Evolutionary conservation across 2,888 invertebrate genomes (phyloP).

Genomic region (Bugulina stolonifera): DNA sequence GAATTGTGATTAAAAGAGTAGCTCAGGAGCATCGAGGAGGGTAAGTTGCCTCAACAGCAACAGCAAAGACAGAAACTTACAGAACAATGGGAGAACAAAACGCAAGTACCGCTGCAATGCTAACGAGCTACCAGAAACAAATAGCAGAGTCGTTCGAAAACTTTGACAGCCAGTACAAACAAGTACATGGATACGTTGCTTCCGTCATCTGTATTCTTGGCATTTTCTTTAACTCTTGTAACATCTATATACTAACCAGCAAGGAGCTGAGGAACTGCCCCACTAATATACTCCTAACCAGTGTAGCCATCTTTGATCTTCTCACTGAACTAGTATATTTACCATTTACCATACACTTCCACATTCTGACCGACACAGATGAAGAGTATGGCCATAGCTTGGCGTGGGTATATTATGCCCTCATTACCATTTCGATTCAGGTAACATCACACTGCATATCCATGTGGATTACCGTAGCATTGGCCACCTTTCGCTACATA

Average conservation of each 20-base stretch:
- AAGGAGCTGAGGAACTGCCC: constrained; percentile 84
- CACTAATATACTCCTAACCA: constrained; percentile 74
- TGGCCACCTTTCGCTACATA: constrained; percentile 84
- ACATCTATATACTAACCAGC: constrained; percentile 79
- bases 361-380: constrained; percentile 35
- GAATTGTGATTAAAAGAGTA: too few species aligned
- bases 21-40: too few species aligned
- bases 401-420: constrained; percentile 45
- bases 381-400: constrained; percentile 34
- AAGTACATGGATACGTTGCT: constrained; percentile 76
- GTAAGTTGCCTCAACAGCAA: too few species aligned
- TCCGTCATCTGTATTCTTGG: constrained; percentile 83
- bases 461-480: constrained; percentile 83
- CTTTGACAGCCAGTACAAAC: constrained; percentile 38
- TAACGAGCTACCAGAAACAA: neutral
- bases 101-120: too few species aligned
- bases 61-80: neutral
- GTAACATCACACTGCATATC: constrained; percentile 70
- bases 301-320: constrained; percentile 79
- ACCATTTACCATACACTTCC: constrained; percentile 54
- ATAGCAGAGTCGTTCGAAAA: constrained; percentile 31
- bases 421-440: constrained; percentile 45
- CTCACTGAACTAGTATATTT: constrained; percentile 85
- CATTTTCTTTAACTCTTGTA: constrained; percentile 80
- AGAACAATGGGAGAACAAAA: neutral